These are phyloP conservation scores for Chlorodrepanis virens DNA, from an alignment of 2,113 vertebrate species.

Conservation along the genomic window DNA sequence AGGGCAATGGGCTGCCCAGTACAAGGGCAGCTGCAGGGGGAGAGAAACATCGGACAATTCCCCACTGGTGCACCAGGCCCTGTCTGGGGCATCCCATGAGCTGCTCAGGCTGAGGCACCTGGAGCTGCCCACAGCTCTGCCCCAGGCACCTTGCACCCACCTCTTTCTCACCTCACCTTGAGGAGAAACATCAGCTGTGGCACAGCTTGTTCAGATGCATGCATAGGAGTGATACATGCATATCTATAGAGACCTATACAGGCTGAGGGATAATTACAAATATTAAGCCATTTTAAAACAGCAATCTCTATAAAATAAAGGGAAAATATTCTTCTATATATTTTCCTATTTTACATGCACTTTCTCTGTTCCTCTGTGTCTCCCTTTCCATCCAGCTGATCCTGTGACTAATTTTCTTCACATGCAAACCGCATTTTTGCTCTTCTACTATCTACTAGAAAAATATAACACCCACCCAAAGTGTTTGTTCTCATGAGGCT, in stretches of 20 bases:
- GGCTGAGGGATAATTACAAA: background rate
- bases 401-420: background rate
- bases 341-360: background rate
- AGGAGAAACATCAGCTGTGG: rapidly evolving
- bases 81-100: no score
- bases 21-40: rapidly evolving
- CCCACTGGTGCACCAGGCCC: background rate
- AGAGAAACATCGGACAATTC: rapidly evolving
- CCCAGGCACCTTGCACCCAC: background rate
- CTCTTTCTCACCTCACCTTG: background rate
- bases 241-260: background rate
- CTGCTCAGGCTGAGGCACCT: background rate
- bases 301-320: background rate
- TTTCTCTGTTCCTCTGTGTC: background rate
- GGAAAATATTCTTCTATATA: background rate
- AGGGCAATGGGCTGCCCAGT: background rate
- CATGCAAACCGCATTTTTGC: background rate
- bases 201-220: background rate
- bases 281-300: background rate
- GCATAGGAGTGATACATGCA: rapidly evolving
- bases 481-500: background rate
- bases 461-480: background rate
- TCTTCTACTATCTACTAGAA: background rate
- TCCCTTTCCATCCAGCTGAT: background rate
- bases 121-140: background rate